Base-by-base conservation (phyloP, 1,140 invertebrate species). In the Ladona fulva region DNA sequence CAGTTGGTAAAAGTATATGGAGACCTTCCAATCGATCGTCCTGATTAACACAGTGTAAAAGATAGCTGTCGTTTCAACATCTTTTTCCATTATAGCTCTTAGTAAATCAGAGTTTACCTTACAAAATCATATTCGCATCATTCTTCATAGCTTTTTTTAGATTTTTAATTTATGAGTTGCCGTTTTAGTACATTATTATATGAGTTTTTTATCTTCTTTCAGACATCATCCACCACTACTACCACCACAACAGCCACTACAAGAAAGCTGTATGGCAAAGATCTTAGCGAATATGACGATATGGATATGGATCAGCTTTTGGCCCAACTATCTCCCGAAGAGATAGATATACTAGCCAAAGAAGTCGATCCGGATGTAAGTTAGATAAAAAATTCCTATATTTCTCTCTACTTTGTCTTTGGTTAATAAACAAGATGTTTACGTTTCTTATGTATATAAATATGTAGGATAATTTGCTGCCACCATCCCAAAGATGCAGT, bases 311-410 rank as follows among this genome's bases (percentile, higher is more conserved):
- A 99, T 85, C 94, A 96, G 81, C 87, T 99, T n/a, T 87, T 99
- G 80, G 89, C 94, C 59, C 95, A 98, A 83, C 89, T 99, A 74
- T 94, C 97, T 78, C 90, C 93, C 19, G 97, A 99, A 85, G 98
- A 99, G 88, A 92, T 99, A 76, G 97, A 97, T 82, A 95, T 99
- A 85, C 89, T 99, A 79, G 97, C 97, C 81, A 97, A 96, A 87
- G 97, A 99, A 91, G 97, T 99, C 79, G 98, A 99, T 89, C 97
- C 98, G 81, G 97, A 99, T 90, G 97, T 99, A 89, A 96, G 95
- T 90, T 37, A 42, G 52, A 74, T 78, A 42, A 76, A 76, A 12
- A n/a, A 25, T n/a, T 3, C 75, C 77, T 76, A 29, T 78, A n/a
- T 16, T 78, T 19, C 75, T 11, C 74, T 77, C n/a, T 37, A 42